phyloP scores from a whole-genome alignment of 23 tunicate species.

The Styela clava region DNA sequence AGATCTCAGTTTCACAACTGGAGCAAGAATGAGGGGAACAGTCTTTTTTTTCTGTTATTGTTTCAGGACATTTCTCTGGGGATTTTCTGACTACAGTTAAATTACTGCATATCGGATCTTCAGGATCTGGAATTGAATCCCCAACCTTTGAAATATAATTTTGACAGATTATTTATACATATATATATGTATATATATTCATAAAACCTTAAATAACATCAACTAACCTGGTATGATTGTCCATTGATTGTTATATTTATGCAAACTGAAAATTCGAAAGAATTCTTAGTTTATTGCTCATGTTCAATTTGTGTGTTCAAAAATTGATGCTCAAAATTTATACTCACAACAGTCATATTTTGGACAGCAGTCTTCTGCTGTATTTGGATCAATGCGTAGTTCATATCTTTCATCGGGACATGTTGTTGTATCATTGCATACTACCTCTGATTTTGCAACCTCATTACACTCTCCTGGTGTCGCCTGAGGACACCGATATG shows the following conservation, averaged over 20 bases:
- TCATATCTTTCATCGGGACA: conserved; percentile 28
- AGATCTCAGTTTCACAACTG: background rate
- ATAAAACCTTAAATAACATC: too few relatives aligned
- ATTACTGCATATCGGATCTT: conserved; percentile 16
- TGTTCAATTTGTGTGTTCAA: too few relatives aligned
- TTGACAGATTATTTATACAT: too few relatives aligned
- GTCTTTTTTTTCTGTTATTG: background rate
- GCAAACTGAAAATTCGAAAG: too few relatives aligned
- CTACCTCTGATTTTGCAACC: background rate
- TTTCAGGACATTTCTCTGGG: conserved; percentile 20
- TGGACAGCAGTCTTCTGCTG: conserved; percentile 9
- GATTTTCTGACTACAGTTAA: background rate
- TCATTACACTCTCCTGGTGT: background rate
- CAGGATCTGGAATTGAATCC: conserved; percentile 5
- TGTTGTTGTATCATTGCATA: background rate
- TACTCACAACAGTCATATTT: conserved; percentile 28
- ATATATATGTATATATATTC: too few relatives aligned
- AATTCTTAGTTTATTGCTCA: too few relatives aligned
- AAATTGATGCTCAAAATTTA: too few relatives aligned
- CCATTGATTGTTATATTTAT: too few relatives aligned
- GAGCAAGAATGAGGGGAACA: background rate
- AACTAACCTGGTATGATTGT: too few relatives aligned
- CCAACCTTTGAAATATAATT: background rate
- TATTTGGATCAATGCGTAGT: background rate
- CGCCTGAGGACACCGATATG: background rate